Conservation (phyloP, 2,888 invertebrate species). For the Amitus sp. region DNA sequence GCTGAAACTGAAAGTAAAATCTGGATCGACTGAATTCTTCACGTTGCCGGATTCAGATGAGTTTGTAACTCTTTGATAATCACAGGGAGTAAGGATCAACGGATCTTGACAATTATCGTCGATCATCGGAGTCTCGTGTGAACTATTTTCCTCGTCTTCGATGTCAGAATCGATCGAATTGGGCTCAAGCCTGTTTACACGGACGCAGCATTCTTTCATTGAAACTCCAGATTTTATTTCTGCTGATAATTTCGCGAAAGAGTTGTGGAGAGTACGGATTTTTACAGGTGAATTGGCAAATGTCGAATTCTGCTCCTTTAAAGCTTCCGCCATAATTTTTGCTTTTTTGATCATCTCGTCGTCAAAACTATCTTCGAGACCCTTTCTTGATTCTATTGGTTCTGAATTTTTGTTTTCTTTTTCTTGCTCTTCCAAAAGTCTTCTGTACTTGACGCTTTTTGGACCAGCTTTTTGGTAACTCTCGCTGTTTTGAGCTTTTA, state of each 20-base stretch:
- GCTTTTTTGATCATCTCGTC: conserved; percentile 1
- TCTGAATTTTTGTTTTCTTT: conserved; percentile 1
- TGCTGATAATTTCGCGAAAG: neutral
- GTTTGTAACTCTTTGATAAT: too few species aligned
- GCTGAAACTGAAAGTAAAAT: too few species aligned
- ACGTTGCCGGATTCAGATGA: too few species aligned
- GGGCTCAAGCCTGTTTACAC: conserved; percentile 29
- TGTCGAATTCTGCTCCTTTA: neutral
- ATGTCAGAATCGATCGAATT: too few species aligned
- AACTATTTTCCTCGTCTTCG: too few species aligned
- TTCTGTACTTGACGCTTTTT: neutral
- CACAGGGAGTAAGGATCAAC: too few species aligned
- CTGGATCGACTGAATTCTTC: too few species aligned
- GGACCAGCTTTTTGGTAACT: neutral
- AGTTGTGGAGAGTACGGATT: neutral
- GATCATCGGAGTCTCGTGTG: too few species aligned
- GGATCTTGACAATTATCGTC: too few species aligned
- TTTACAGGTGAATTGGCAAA: neutral
- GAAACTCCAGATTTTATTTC: neutral
- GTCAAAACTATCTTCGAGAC: neutral
- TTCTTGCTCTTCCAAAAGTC: neutral
- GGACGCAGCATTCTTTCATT: conserved; percentile 4
- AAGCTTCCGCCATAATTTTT: neutral
- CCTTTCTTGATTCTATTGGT: too few species aligned
- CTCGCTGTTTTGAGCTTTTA: neutral